These are phyloP conservation scores for Scopus umbretta DNA, from an alignment of 2,113 vertebrate species.

Conservation along the genomic window DNA sequence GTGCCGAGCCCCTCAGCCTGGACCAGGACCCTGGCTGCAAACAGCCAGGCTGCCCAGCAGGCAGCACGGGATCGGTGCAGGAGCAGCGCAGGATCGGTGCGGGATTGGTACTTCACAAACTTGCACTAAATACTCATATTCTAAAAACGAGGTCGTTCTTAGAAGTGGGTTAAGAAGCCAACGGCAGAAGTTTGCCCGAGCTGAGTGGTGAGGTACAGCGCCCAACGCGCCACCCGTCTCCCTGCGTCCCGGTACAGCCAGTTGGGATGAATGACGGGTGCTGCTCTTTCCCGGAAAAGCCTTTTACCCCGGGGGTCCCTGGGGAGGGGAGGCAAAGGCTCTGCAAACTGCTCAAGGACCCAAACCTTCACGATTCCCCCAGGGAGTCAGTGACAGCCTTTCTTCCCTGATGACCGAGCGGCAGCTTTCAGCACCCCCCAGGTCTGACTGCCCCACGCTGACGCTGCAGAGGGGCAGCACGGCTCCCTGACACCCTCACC, in stretches of 20 bases:
- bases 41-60: neutral
- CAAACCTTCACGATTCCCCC: neutral
- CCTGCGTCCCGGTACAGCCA: neutral
- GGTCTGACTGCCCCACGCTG: neutral
- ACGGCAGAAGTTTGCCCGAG: neutral
- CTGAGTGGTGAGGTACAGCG: neutral
- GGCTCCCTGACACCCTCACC: neutral
- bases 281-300: neutral
- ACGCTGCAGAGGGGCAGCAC: neutral
- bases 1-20: neutral
- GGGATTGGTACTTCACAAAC: neutral
- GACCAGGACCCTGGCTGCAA: neutral
- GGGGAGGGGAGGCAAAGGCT: neutral
- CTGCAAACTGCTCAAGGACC: neutral
- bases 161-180: neutral
- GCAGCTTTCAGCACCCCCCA: neutral
- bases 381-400: accelerated
- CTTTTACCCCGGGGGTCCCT: accelerated
- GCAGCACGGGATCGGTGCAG: accelerated
- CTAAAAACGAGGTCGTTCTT: neutral
- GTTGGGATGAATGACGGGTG: neutral
- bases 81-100: neutral
- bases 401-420: accelerated
- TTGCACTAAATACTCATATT: accelerated
- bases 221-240: accelerated